These are phyloP conservation scores for Drosophila willistoni DNA, from an alignment of 1,140 invertebrate species.

Conservation along the genomic window DNA sequence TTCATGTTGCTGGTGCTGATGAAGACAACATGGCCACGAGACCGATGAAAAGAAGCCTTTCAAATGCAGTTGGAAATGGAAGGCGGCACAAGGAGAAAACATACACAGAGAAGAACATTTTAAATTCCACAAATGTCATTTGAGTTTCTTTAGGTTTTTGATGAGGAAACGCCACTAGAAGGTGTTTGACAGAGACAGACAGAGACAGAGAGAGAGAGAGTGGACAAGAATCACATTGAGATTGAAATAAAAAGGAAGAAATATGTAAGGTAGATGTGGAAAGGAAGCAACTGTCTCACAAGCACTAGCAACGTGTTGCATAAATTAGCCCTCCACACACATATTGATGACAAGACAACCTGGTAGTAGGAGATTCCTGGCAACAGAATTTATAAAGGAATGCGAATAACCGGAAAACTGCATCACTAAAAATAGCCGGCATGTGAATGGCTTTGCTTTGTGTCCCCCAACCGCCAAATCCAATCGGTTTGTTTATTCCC, in stretches of 20 bases:
- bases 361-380: background rate
- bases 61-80: slow-evolving; percentile 11
- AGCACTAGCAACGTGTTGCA: slow-evolving; percentile 27
- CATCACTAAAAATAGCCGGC: slow-evolving; percentile 19
- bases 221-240: background rate
- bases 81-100: background rate
- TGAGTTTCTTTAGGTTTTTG: slow-evolving; percentile 12
- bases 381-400: slow-evolving; percentile 1
- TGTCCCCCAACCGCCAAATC: background rate
- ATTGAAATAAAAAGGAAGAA: slow-evolving; percentile 18
- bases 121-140: slow-evolving; percentile 32
- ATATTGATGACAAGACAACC: slow-evolving; percentile 20
- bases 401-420: slow-evolving; percentile 21
- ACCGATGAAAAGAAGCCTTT: slow-evolving; percentile 16
- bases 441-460: background rate
- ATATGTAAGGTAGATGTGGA: slow-evolving; percentile 4
- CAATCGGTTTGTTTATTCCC: slow-evolving; percentile 16
- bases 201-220: background rate
- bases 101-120: background rate
- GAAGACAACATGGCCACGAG: slow-evolving; percentile 18
- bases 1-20: slow-evolving; percentile 7
- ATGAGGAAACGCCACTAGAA: slow-evolving; percentile 12
- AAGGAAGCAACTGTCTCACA: slow-evolving; percentile 26
- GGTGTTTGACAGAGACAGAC: background rate
- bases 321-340: slow-evolving; percentile 16